A percentile compares a stretch with the other conserved stretches of the same genome.
phyloP scores from a whole-genome alignment of 1,140 invertebrate genomes.

The Chymomyza costata region DNA sequence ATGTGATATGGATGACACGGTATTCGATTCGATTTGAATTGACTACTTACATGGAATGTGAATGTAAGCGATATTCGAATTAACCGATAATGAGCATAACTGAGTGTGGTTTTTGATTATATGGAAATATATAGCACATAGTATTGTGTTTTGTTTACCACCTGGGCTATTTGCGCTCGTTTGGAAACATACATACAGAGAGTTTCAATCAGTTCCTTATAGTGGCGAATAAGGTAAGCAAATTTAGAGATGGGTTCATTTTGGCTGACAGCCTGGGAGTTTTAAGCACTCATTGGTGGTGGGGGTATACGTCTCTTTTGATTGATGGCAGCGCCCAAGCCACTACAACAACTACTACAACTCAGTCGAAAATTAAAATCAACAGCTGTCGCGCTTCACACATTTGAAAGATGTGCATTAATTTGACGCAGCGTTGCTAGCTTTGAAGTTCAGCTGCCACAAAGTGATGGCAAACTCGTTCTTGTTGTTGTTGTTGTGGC shows the following conservation, averaged over 20 bases:
- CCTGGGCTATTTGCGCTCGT: too few species aligned
- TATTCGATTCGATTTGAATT: too few species aligned
- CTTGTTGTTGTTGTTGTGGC: constrained; percentile 20
- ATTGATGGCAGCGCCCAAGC: constrained; percentile 63
- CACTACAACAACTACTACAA: constrained; percentile 40
- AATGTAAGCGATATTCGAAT: constrained; percentile 1
- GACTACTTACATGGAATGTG: constrained; percentile 5
- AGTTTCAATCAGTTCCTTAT: too few species aligned
- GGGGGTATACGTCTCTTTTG: constrained; percentile 37
- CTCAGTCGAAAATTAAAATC: constrained; percentile 15
- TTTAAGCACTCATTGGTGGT: too few species aligned
- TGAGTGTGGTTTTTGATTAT: too few species aligned
- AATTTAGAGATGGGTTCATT: constrained; percentile 62
- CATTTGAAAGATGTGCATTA: constrained; percentile 49
- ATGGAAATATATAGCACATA: too few species aligned
- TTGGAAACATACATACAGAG: too few species aligned
- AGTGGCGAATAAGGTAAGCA: too few species aligned
- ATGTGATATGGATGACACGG: too few species aligned
- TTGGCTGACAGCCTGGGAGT: constrained; percentile 50
- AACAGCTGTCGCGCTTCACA: constrained; percentile 36
- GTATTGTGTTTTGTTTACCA: too few species aligned
- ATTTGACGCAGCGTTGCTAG: constrained; percentile 13
- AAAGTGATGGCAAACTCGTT: constrained; percentile 50
- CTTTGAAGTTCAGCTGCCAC: constrained; percentile 36
- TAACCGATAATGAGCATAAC: constrained; percentile 8